Base-by-base conservation (phyloP, 1,140 invertebrate genomes). In the Drosophila guanche region DNA sequence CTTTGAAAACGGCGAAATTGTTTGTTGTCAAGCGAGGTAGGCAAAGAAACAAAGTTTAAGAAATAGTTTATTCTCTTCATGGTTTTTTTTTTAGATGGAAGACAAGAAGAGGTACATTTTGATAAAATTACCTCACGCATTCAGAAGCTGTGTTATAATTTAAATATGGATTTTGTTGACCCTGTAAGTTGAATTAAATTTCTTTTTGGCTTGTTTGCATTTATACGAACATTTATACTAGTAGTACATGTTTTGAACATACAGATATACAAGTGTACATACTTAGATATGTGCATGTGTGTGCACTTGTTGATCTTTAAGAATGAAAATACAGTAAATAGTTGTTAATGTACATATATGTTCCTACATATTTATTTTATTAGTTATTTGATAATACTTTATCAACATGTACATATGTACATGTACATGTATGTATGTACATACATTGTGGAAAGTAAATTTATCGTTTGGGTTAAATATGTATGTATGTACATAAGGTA, bases 41-140 rank as follows among this genome's bases (percentile, higher is more conserved):
- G 37, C 29, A 16, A 16, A 8, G 8, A 8, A 5, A 23, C 4
- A 7, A 8, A 12, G 0, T 5, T 1, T 10, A 6, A 0, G 2
- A 14, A 5, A 5, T 2, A 5, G 22, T 66, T n/a, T 6, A n/a
- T 14, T 41, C 6, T 0, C 16, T 20, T 20, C 16, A 29, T 14
- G 6, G 43, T 8, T 40, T 6, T 61, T 6, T 61, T 76, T 14
- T 51, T 33, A 96, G 98, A 96, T 94, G 98, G 97, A 0, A 93
- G 96, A n/a, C 94, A 96, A 85, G 98, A 99, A 92, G 95, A 96
- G 79, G 96, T 99, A 3, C 96, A 98, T 92, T 97, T 99, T 92
- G 98, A 99, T 92, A 99, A 99, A 94, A 99, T 99, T 59, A 99
- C 98, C 2, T 98, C 97, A 0, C 93, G 98, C 78, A 98, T 99